Conservation (phyloP, 64 coral and sea anemone genomes). For the Stichodactyla helianthus region DNA sequence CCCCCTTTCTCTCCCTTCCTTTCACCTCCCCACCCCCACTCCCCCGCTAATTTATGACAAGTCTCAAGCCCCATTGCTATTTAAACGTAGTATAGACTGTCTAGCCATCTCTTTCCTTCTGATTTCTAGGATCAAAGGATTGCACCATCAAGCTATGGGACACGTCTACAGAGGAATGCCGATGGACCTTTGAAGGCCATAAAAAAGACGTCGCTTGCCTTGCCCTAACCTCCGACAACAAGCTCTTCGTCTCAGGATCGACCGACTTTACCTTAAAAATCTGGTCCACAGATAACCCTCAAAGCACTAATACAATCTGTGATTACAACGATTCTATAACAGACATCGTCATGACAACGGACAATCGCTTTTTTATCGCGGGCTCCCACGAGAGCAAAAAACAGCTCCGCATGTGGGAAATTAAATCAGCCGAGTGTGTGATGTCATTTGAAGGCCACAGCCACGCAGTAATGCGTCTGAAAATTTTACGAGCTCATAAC, state of each 20-base stretch:
- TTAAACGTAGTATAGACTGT: neutral
- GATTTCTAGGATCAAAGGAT: constrained; percentile 49
- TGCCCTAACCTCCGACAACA: constrained; percentile 43
- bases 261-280: constrained; percentile 62
- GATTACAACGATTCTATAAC: constrained; percentile 66
- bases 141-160: constrained; percentile 69
- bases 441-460: constrained; percentile 52
- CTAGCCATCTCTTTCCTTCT: neutral
- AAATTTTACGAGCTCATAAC: constrained; percentile 16
- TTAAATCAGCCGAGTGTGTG: constrained; percentile 38
- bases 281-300: constrained; percentile 34
- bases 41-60: no score
- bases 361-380: constrained; percentile 55
- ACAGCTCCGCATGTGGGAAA: constrained; percentile 72
- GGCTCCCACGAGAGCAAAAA: constrained; percentile 72
- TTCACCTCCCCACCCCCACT: no score
- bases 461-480: constrained; percentile 74
- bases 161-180: constrained; percentile 27
- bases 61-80: no score
- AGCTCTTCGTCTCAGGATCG: constrained; percentile 58
- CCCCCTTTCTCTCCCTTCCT: no score
- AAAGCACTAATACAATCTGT: constrained; percentile 32
- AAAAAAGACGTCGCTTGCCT: constrained; percentile 52
- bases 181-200: constrained; percentile 47
- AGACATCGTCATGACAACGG: constrained; percentile 48